Percentiles rank a stretch among this genome's conserved stretches.
These are phyloP conservation scores for Chrysolina haemoptera DNA, from an alignment of 2,888 invertebrate genomes.

Conservation along the genomic window DNA sequence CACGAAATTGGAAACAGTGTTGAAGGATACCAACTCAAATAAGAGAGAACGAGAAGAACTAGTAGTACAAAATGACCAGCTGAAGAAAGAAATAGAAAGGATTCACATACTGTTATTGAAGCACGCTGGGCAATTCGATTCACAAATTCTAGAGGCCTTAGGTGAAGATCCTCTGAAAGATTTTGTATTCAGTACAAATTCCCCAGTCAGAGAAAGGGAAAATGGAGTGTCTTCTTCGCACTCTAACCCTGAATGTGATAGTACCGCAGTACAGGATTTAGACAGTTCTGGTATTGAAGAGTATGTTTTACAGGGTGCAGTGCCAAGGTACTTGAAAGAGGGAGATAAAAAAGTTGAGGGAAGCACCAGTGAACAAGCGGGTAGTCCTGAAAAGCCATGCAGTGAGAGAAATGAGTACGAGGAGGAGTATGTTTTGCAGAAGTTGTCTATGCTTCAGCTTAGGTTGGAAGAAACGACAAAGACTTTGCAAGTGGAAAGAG, in stretches of 20 bases:
- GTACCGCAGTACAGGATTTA: constrained; percentile 61
- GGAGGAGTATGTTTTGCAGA: constrained; percentile 76
- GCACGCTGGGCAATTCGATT: constrained; percentile 80
- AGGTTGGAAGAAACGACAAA: constrained; percentile 83
- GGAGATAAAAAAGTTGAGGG: constrained; percentile 46
- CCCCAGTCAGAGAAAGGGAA: constrained; percentile 60
- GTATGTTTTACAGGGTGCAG: constrained; percentile 77
- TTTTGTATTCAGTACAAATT: constrained; percentile 65
- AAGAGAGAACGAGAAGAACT: constrained; percentile 87
- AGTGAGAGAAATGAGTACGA: constrained; percentile 59
- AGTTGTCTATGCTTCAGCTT: constrained; percentile 78
- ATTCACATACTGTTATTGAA: constrained; percentile 79
- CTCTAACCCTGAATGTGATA: constrained; percentile 65
- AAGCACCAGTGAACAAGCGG: constrained; percentile 36
- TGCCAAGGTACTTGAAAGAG: constrained; percentile 73
- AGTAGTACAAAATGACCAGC: constrained; percentile 82
- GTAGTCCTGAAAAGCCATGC: constrained; percentile 41
- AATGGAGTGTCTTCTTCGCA: constrained; percentile 63
- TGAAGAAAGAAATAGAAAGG: constrained; percentile 87
- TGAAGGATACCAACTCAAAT: constrained; percentile 82
- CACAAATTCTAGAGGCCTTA: constrained; percentile 70
- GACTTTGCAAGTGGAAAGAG: constrained; percentile 80
- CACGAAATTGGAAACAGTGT: constrained; percentile 83
- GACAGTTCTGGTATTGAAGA: constrained; percentile 71
- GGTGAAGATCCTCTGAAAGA: constrained; percentile 70